Evolutionary conservation across 2,888 invertebrate species (phyloP).

Genomic region (Anorthoa munda): DNA sequence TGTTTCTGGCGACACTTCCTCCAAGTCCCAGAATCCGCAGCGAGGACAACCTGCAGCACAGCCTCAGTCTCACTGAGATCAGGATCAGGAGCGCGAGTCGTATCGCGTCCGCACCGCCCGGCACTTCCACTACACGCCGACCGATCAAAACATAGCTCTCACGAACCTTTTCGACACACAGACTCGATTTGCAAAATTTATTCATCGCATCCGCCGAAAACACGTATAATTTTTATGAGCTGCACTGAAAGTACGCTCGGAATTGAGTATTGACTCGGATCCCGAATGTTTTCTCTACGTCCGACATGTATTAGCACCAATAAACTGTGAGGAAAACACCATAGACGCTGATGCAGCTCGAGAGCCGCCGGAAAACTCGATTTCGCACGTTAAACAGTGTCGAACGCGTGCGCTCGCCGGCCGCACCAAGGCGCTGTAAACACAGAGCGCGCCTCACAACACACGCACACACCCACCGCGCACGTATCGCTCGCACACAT

Average conservation of each 20-base stretch:
- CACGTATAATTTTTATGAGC: slow-evolving; percentile 87
- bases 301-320: slow-evolving; percentile 85
- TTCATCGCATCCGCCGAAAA: slow-evolving; percentile 90
- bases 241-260: slow-evolving; percentile 82
- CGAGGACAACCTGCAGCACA: slow-evolving; percentile 72
- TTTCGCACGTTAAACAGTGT: slow-evolving; percentile 81
- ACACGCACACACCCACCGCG: slow-evolving; percentile 82
- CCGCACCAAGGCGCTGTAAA: slow-evolving; percentile 90
- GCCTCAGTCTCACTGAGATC: slow-evolving; percentile 79
- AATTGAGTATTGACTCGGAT: slow-evolving; percentile 69
- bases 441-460: slow-evolving; percentile 88
- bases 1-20: slow-evolving; percentile 65
- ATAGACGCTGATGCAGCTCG: slow-evolving; percentile 81
- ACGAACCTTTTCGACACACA: slow-evolving; percentile 89
- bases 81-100: slow-evolving; percentile 76
- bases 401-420: slow-evolving; percentile 93
- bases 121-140: slow-evolving; percentile 86
- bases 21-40: slow-evolving; percentile 68
- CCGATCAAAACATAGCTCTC: slow-evolving; percentile 89
- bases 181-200: slow-evolving; percentile 90
- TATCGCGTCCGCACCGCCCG: slow-evolving; percentile 83
- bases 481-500: slow-evolving; percentile 77
- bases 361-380: slow-evolving; percentile 86
- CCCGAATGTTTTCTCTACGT: slow-evolving; percentile 79
- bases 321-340: slow-evolving; percentile 86